Conservation (phyloP, 2,888 invertebrate species). For the Panorpa germanica region DNA sequence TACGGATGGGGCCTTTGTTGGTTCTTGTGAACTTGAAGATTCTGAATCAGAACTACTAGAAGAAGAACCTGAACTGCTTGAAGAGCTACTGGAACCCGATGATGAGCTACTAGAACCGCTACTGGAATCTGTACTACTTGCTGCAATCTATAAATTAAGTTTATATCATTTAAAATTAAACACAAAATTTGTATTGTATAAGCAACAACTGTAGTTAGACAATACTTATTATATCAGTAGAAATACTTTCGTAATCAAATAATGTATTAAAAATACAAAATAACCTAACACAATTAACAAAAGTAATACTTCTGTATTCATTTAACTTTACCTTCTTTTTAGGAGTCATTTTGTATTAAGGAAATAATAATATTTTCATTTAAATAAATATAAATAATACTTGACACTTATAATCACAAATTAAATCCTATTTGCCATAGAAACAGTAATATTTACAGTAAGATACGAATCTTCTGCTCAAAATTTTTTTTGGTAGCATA, state of each 20-base stretch:
- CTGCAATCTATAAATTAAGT: slow-evolving; percentile 22
- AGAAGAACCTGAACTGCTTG: slow-evolving; percentile 48
- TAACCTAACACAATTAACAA: no score
- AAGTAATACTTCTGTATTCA: background rate
- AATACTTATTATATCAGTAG: no score
- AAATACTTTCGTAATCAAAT: no score
- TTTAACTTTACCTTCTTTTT: slow-evolving; percentile 13
- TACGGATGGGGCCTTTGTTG: slow-evolving; percentile 16
- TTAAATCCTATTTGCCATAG: no score
- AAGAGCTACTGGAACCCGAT: slow-evolving; percentile 44
- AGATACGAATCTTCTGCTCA: no score
- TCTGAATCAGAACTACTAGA: slow-evolving; percentile 53
- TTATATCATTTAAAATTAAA: no score
- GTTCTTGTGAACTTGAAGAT: slow-evolving; percentile 35
- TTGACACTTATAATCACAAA: background rate
- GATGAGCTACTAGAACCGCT: slow-evolving; percentile 46
- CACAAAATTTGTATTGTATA: no score
- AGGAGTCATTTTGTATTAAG: slow-evolving; percentile 13
- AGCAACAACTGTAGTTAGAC: no score
- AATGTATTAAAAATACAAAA: no score
- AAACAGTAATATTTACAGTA: no score
- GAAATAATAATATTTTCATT: background rate
- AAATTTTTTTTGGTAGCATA: no score
- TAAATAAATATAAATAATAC: slow-evolving; percentile 3
- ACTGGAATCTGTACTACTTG: slow-evolving; percentile 38